Base-by-base conservation (phyloP, 2,888 invertebrate species). In the Alcis repandata region DNA sequence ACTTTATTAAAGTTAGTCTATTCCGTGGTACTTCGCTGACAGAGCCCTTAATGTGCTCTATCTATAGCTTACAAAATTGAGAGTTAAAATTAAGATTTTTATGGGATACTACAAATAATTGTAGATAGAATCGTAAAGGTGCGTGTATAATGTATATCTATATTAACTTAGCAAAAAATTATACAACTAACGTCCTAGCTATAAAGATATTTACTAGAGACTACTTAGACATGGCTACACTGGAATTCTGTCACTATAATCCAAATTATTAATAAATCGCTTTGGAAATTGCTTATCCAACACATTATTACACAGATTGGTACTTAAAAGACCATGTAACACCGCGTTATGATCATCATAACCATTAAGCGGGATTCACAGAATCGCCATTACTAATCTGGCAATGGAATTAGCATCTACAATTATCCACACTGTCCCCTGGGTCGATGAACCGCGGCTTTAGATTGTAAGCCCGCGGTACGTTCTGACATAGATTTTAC, bases 381-480 rank as follows among this genome's bases (percentile, higher is more conserved):
- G 49, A 64, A 51, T 51, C 49, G 19, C 60, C 46, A 60, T 60
- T 52, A 57, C 51, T 57, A 60, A 65, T 57, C 60, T 56, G 40
- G 32, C 65, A 52, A 51, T 57, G 36, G 45, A 60, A 65, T 65
- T 65, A 65, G 48, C 60, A 65, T 56, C 58, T 32, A 13, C 48
- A 11, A 6, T 52, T 38, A 40, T 17, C 41, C 27, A n/a, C 41
- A 27, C 10, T 40, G 33, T 54, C 59, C 38, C 46, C 11, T 27
- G 64, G 48, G 38, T 49, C 52, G 36, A 9, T 52, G 60, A 46
- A 60, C 65, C 41, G 32, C 27, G 6, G 27, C 27, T 4, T 2
- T 53, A 38, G 11, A 32, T 36, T 17, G n/a, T 19, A 38, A 19
- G 32, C 32, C 17, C 6, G 20, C 36, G 27, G 45, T 19, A n/a